Percentiles rank a stretch among this genome's conserved stretches.
Conservation (phyloP, 1,140 invertebrate genomes). For the Saccostrea echinata region DNA sequence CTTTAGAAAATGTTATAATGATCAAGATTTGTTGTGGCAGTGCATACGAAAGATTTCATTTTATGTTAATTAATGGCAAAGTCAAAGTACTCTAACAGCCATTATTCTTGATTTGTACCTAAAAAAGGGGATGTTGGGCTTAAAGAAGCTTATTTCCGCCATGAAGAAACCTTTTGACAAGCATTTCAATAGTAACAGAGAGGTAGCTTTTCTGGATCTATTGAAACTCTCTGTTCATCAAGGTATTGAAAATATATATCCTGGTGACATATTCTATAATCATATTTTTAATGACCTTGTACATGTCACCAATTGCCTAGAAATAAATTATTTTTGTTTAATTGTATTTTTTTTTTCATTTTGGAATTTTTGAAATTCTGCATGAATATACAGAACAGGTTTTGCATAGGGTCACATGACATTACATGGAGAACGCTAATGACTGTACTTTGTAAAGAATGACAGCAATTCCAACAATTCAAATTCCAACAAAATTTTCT, state of each 20-base stretch:
- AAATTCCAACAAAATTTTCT: conserved; percentile 8
- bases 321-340: too few species aligned
- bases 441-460: conserved; percentile 16
- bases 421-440: conserved; percentile 1
- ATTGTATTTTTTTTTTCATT: not conserved
- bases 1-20: not conserved
- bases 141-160: conserved; percentile 18
- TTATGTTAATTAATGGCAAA: not conserved
- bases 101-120: not conserved
- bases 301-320: too few species aligned
- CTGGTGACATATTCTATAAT: too few species aligned
- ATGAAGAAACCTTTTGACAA: not conserved
- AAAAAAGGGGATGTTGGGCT: not conserved
- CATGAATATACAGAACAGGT: not conserved
- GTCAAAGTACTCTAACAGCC: not conserved
- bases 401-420: not conserved
- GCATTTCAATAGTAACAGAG: not conserved
- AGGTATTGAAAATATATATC: too few species aligned
- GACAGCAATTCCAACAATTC: not conserved
- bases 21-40: not conserved
- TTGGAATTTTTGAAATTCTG: conserved; percentile 1
- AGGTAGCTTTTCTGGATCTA: too few species aligned
- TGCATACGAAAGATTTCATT: not conserved
- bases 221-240: too few species aligned
- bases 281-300: too few species aligned